Percentiles rank a stretch among this genome's conserved stretches.
phyloP scores from a whole-genome alignment of 2,888 invertebrate genomes.

The Melitaea athalia region DNA sequence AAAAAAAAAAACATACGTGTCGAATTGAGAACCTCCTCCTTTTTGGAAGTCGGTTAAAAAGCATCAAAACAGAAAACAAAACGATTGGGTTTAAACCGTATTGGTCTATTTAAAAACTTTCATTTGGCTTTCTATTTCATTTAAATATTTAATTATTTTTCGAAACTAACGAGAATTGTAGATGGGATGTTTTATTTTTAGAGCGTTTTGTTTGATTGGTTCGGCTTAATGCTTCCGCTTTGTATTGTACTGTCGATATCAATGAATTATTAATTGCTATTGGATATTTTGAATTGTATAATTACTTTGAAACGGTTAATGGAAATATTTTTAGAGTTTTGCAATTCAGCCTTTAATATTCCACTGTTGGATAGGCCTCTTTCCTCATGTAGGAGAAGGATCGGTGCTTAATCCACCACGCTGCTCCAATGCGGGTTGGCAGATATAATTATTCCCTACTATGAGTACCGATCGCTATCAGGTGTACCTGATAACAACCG shows the following conservation, averaged over 20 bases:
- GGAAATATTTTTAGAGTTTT: too few species aligned
- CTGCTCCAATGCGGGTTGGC: too few species aligned
- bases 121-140: not conserved
- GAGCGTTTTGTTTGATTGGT: slow-evolving; percentile 1
- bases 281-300: slow-evolving; percentile 6
- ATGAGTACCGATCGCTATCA: too few species aligned
- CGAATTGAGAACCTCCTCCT: too few species aligned
- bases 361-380: too few species aligned
- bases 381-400: too few species aligned
- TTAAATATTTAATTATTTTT: not conserved
- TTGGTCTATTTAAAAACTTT: not conserved
- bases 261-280: not conserved
- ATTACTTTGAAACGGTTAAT: not conserved
- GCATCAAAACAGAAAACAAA: not conserved
- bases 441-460: too few species aligned
- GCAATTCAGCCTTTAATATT: too few species aligned
- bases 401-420: too few species aligned
- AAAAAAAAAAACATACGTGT: too few species aligned
- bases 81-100: not conserved
- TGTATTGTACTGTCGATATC: slow-evolving; percentile 5
- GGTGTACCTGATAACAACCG: too few species aligned
- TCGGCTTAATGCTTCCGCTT: not conserved
- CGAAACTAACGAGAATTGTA: not conserved
- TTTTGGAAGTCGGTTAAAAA: too few species aligned
- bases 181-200: not conserved